These are phyloP conservation scores for Microcebus lehilahytsara DNA, from an alignment of 2,113 vertebrate species.

Conservation along the genomic window DNA sequence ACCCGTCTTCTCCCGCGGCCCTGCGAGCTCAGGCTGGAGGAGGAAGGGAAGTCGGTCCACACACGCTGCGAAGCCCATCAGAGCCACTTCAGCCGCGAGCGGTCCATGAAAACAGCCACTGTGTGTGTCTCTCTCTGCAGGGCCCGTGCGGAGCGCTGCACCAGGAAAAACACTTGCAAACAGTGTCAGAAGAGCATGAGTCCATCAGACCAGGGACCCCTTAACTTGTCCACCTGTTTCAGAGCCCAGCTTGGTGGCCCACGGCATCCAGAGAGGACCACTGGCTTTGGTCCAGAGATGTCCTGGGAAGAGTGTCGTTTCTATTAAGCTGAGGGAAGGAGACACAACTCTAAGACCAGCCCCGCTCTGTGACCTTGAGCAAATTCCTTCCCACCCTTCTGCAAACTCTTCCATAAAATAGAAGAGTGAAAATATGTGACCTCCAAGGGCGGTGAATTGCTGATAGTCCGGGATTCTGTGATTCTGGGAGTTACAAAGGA, in stretches of 20 bases:
- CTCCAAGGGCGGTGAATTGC: neutral
- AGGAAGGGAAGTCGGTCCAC: neutral
- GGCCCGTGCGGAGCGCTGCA: neutral
- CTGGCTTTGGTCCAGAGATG: neutral
- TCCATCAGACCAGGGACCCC: neutral
- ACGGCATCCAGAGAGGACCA: neutral
- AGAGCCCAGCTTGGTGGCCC: neutral
- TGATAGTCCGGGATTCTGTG: rapidly evolving
- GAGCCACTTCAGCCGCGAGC: neutral
- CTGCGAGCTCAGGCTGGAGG: neutral
- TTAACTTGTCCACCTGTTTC: neutral
- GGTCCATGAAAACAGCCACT: neutral
- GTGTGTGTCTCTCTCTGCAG: neutral
- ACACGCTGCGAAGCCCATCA: neutral
- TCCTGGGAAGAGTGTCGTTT: neutral
- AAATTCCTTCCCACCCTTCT: neutral
- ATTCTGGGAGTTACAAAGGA: neutral
- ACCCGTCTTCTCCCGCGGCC: neutral
- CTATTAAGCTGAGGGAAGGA: neutral
- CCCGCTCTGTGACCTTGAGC: neutral
- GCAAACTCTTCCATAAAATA: neutral
- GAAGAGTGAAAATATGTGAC: neutral
- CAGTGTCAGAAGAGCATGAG: neutral
- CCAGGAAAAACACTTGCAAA: neutral
- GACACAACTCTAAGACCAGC: neutral